Base-by-base conservation (phyloP, 2,888 invertebrate species). In the Tipula vernalis region DNA sequence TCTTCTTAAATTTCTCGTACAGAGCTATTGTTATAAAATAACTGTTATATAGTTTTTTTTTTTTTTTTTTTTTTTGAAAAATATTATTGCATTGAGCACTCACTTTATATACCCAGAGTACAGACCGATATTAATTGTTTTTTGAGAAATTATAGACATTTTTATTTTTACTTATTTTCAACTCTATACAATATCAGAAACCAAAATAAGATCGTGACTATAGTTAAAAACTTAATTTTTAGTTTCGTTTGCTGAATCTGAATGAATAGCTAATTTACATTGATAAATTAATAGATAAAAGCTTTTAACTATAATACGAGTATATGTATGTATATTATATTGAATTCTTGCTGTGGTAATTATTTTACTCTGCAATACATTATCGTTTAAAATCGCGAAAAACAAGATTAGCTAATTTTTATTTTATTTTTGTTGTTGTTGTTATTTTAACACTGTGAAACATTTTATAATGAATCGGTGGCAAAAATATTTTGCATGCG, bases 241-340 rank as follows among this genome's bases (percentile, higher is more conserved):
- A 71, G 71, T 71, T 71, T 71, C 71, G 28, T 71, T 28, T 28
- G 28, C 28, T 28, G 28, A 28, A n/a, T 71, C 10, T 71, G 71
- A 71, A 71, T 71, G 71, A 71, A 71, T 71, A 71, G 71, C 71
- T 71, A 71, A 71, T 71, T 71, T 71, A 71, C 71, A 71, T 71
- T 71, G 71, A 71, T 71, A 71, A 71, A 71, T 71, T 71, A 71
- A 71, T 71, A 71, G 71, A 71, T 71, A 71, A 71, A 71, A 71
- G 71, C 28, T 71, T 71, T 71, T 71, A 71, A 71, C 71, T 71
- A 28, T 28, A 28, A 28, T 28, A 28, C 28, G 28, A 28, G 28
- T 28, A 28, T 28, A 2, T 28, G 28, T 28, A 28, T 28, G 28
- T 28, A 28, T 28, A 28, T n/a, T 39, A 39, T 39, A 3, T 10